A percentile compares a stretch with the other conserved stretches of the same genome.
Conservation (phyloP, 2,797 vertebrate species). For the Fistularia commersonii region DNA sequence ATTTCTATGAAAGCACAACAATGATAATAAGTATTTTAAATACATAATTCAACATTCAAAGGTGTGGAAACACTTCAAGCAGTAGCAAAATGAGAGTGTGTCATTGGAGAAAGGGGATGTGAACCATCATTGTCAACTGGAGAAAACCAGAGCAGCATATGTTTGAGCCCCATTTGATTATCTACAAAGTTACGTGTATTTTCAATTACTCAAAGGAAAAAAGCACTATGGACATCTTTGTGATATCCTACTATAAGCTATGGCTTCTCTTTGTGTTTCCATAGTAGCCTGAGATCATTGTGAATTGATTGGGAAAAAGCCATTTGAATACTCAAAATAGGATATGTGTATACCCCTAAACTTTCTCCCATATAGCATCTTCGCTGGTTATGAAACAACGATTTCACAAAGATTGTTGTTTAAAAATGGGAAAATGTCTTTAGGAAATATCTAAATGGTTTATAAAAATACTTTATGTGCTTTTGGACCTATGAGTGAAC, state of each 20-base stretch:
- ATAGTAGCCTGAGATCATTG: constrained; percentile 6
- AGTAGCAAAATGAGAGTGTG: constrained; percentile 52
- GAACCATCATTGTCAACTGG: constrained; percentile 45
- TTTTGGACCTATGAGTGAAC: constrained; percentile 54
- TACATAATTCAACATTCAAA: constrained; percentile 77
- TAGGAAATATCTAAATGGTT: constrained; percentile 29
- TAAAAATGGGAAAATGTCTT: neutral
- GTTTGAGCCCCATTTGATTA: constrained; percentile 57
- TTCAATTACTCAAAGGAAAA: constrained; percentile 6
- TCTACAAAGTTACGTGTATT: constrained; percentile 37
- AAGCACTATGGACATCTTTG: constrained; percentile 11
- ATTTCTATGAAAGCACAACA: constrained; percentile 42
- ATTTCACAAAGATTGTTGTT: constrained; percentile 25
- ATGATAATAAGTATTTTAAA: constrained; percentile 53
- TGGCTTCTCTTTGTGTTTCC: constrained; percentile 30
- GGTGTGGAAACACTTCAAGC: constrained; percentile 72
- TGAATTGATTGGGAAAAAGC: constrained; percentile 14
- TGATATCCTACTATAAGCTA: constrained; percentile 22
- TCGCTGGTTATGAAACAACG: constrained; percentile 56
- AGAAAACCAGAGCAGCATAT: constrained; percentile 65
- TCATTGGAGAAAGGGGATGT: constrained; percentile 28
- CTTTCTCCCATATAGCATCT: constrained; percentile 28
- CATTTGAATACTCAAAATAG: constrained; percentile 37
- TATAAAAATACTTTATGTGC: constrained; percentile 69
- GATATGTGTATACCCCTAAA: constrained; percentile 8